These are phyloP conservation scores for Ecdyonurus torrentis DNA, from an alignment of 2,888 invertebrate genomes.

Conservation along the genomic window DNA sequence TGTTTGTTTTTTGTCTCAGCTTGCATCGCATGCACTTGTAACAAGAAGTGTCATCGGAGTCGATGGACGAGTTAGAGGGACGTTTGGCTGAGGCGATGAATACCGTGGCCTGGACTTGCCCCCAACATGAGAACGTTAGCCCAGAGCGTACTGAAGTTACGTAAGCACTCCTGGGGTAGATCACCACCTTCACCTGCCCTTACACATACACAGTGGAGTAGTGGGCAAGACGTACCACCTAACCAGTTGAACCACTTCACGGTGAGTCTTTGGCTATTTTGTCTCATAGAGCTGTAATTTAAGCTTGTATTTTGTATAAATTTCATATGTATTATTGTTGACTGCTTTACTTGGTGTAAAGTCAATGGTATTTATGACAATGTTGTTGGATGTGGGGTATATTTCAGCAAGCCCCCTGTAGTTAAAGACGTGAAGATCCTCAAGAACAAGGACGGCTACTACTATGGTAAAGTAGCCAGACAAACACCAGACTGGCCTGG, in stretches of 20 bases:
- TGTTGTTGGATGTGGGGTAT: no score
- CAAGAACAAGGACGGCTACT: no score
- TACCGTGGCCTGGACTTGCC: slow-evolving; percentile 18
- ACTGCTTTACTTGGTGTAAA: no score
- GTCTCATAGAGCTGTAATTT: no score
- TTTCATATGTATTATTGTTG: no score
- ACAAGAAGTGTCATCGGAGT: slow-evolving; percentile 16
- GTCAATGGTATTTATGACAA: no score
- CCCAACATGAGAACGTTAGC: slow-evolving; percentile 20
- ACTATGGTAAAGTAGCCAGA: no score
- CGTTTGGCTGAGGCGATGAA: slow-evolving; percentile 19
- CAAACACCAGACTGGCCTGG: no score
- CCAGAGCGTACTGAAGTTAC: slow-evolving; percentile 23
- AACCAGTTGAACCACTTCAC: neutral
- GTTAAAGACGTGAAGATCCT: no score
- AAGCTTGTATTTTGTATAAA: no score
- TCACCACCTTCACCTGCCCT: neutral
- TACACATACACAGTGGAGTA: neutral
- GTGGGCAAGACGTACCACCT: neutral
- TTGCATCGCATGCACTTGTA: slow-evolving; percentile 25
- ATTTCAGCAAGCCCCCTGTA: no score
- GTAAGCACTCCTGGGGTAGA: slow-evolving; percentile 10
- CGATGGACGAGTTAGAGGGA: slow-evolving; percentile 18
- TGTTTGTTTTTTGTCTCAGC: no score
- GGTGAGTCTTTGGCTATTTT: neutral